Evolutionary conservation across 2,113 vertebrate genomes (phyloP).

Genomic region (Muntiacus muntjak): DNA sequence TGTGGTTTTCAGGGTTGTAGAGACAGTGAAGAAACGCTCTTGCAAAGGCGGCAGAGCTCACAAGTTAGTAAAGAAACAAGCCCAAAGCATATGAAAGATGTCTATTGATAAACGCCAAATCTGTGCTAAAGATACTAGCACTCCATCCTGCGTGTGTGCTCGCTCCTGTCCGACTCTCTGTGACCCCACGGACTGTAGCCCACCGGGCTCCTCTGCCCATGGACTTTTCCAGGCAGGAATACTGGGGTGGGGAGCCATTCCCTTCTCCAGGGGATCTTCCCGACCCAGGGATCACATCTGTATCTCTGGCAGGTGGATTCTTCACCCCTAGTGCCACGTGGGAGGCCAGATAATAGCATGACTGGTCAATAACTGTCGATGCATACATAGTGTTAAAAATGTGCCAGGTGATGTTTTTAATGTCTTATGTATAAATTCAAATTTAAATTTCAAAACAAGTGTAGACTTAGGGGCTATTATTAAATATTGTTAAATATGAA

Average conservation of each 20-base stretch:
- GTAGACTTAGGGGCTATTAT: not conserved
- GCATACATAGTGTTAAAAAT: not conserved
- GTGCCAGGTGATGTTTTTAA: not conserved
- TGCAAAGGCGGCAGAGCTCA: not conserved
- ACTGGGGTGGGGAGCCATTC: not conserved
- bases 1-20: not conserved
- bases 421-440: not conserved
- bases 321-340: not conserved
- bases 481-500: not conserved
- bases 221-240: not conserved
- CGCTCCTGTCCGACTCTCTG: not conserved
- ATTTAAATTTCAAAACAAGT: not conserved
- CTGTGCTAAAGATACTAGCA: not conserved
- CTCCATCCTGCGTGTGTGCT: not conserved
- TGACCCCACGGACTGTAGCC: rapidly evolving
- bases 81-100: not conserved
- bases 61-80: not conserved
- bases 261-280: not conserved
- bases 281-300: not conserved
- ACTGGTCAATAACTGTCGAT: not conserved
- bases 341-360: not conserved
- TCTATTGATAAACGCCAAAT: not conserved
- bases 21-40: not conserved
- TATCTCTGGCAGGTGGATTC: not conserved
- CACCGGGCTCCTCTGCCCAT: not conserved